phyloP scores from a whole-genome alignment of 2,888 invertebrate genomes.

The Eilema sororculum region DNA sequence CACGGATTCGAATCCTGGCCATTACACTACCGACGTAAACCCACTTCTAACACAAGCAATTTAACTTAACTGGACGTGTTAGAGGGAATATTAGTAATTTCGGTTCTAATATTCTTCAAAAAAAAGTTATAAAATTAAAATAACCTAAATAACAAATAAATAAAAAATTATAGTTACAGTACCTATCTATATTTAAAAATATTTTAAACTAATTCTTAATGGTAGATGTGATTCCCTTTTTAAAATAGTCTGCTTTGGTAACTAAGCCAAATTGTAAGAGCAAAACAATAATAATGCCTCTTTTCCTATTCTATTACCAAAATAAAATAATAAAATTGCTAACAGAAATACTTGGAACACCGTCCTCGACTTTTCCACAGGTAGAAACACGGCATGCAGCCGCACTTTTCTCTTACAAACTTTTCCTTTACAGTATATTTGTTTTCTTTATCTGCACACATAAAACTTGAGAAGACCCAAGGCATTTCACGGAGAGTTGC shows the following conservation, averaged over 20 bases:
- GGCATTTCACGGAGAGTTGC: slow-evolving; percentile 52
- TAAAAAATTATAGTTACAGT: no score
- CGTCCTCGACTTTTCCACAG: slow-evolving; percentile 13
- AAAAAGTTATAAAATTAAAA: no score
- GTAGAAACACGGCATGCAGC: slow-evolving; percentile 13
- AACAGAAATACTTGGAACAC: slow-evolving; percentile 14
- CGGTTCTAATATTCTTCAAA: no score
- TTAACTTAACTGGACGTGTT: no score
- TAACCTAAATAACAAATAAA: no score
- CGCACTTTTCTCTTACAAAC: slow-evolving; percentile 12
- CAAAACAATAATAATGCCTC: not conserved
- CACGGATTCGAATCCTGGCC: no score
- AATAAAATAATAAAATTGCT: slow-evolving; percentile 4
- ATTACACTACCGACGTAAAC: no score
- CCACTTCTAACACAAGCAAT: no score
- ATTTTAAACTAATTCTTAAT: no score
- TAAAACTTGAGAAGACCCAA: slow-evolving; percentile 41
- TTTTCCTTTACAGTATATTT: slow-evolving; percentile 34
- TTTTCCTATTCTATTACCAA: not conserved
- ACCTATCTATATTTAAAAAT: no score
- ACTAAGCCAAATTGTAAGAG: not conserved
- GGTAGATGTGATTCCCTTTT: no score
- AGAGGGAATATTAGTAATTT: no score
- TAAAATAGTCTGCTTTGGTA: not conserved
- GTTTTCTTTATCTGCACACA: slow-evolving; percentile 34